Base-by-base conservation (phyloP, 2,888 invertebrate genomes). In the Chaetogeoica ovagalla region DNA sequence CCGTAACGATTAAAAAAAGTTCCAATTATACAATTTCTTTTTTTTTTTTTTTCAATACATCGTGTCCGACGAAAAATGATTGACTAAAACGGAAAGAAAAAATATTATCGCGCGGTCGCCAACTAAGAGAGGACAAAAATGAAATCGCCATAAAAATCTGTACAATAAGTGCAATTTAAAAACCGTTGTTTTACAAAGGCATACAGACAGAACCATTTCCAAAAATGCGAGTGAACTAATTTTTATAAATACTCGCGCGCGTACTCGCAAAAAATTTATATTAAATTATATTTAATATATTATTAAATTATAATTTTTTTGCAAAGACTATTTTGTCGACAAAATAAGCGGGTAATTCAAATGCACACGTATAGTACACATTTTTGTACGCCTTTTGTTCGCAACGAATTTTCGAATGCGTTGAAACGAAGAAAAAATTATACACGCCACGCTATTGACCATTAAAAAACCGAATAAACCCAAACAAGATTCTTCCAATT, bases 121-220 rank as follows among this genome's bases (percentile, higher is more conserved):
- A 75, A 75, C 57, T 65, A 39, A 66, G 23, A 75, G 39, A 21
- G 21, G 39, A 65, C 19, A 3, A 63, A 57, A 65, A 75, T 37
- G 17, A 75, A 66, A 66, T 65, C 39, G 52, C 57, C 57, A 57
- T 75, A 66, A 19, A 23, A 57, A 75, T n/a, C 21, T 66, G 74
- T 75, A 19, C 19, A 75, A 66, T 65, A 57, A 65, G 23, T 43
- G 23, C 57, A 75, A 65, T 75, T 57, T 75, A 39, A 66, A 75
- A 75, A 57, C 39, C 55, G 11, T 43, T 23, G 57, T 57, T 57
- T 43, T 57, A 66, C 65, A 57, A 39, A 55, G 30, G 4, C 19
- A 55, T 57, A 37, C 43, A 43, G 39, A 19, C 23, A 21, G 65
- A 62, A 57, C 37, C 17, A 11, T 55, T 65, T 75, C 23, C 39